Evolutionary conservation across 2,797 vertebrate genomes (phyloP).

Genomic region (Chiloscyllium punctatum): DNA sequence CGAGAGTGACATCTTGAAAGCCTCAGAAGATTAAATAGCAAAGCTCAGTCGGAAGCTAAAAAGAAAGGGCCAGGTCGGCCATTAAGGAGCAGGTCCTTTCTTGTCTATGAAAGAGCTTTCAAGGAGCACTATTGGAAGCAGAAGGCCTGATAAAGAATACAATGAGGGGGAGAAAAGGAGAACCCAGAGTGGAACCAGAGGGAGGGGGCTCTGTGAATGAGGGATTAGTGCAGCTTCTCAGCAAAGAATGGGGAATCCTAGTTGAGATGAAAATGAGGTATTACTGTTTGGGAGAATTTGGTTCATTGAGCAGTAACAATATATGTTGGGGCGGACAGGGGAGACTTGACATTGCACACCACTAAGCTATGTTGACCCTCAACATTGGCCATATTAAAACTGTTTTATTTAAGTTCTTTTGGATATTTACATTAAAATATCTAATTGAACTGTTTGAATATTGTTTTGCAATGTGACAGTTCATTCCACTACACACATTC

Average conservation of each 20-base stretch:
- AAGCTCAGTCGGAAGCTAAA: slow-evolving; percentile 86
- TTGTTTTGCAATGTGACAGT: slow-evolving; percentile 17
- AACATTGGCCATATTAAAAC: slow-evolving; percentile 69
- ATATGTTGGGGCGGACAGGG: slow-evolving; percentile 78
- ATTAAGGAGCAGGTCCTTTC: slow-evolving; percentile 74
- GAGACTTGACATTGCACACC: slow-evolving; percentile 89
- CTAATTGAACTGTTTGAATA: slow-evolving; percentile 27
- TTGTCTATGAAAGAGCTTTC: slow-evolving; percentile 76
- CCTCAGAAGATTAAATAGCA: slow-evolving; percentile 99
- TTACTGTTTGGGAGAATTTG: slow-evolving; percentile 83
- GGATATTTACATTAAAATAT: slow-evolving; percentile 37
- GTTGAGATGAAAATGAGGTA: slow-evolving; percentile 86
- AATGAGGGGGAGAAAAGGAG: slow-evolving; percentile 64
- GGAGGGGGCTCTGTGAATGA: slow-evolving; percentile 68
- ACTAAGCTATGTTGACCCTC: slow-evolving; percentile 83
- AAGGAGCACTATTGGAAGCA: slow-evolving; percentile 70
- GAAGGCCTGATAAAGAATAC: slow-evolving; percentile 66
- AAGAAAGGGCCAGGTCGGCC: slow-evolving; percentile 66
- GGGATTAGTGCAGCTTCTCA: slow-evolving; percentile 77
- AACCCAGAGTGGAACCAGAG: slow-evolving; percentile 61
- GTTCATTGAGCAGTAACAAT: slow-evolving; percentile 90
- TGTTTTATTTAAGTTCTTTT: slow-evolving; percentile 51
- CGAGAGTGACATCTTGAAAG: slow-evolving; percentile 96
- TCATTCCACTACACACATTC: not conserved
- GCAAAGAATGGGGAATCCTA: slow-evolving; percentile 68